Base-by-base conservation (phyloP, 2,888 invertebrate genomes). In the Pseudeuparius sepicola region DNA sequence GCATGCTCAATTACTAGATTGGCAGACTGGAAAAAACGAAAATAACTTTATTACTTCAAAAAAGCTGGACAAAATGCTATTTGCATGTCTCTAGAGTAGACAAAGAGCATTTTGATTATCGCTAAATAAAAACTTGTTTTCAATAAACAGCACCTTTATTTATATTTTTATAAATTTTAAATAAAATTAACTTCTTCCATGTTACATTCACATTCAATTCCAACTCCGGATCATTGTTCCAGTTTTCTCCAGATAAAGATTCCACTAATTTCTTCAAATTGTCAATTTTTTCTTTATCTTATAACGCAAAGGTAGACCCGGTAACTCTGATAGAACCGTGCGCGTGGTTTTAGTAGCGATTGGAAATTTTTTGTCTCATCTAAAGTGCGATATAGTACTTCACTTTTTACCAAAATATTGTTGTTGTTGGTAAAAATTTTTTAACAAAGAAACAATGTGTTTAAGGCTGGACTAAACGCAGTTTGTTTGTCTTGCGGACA, bases 11-110 rank as follows among this genome's bases (percentile, higher is more conserved):
- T n/a, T n/a, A n/a, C n/a, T 27, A 12, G 27, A 3, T 4, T 27
- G 3, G 11, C 25, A n/a, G 16, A 34, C 14, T 6, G 28, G 16
- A 30, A 35, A 35, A 35, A 29, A 10, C 3, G 14, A 35, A 35
- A 30, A 35, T 35, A 23, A 24, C 24, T 35, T 23, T 12, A 18
- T 29, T 29, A 34, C 29, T 34, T 16, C 12, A 30, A 30, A 35
- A 35, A 4, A 15, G 28, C 2, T 35, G 35, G 30, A 35, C 24
- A 20, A 35, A 35, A 30, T 35, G 24, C 24, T 30, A 35, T 30
- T 35, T 35, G 35, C 35, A 35, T 35, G 29, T 29, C 35, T 30
- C 29, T 23, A 24, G 24, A 24, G 29, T n/a, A n/a, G 34, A 34
- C 34, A 34, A 34, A 27, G 15, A 27, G 27, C 34, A 14, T 10